Conservation (phyloP, 53 echinoderm and acorn worm species). For the Holothuria leucospilota region DNA sequence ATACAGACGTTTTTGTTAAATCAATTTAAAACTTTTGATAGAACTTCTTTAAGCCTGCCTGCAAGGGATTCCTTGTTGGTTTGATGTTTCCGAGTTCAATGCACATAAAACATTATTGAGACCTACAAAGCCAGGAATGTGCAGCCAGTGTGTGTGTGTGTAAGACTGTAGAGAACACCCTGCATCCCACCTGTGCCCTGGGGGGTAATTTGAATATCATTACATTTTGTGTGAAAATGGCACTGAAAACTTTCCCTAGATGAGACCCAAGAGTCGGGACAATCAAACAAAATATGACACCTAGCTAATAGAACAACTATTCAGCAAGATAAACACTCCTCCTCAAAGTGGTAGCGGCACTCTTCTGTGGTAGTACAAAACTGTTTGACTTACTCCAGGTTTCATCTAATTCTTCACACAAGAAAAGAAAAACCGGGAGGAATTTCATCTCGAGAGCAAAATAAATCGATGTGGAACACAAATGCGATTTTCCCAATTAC, state of each 20-base stretch:
- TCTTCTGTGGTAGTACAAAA: too few species aligned
- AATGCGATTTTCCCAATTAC: too few species aligned
- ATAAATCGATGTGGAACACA: too few species aligned
- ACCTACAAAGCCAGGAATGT: constrained; percentile 8
- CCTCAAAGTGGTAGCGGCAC: too few species aligned
- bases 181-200: constrained; percentile 15
- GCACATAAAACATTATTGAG: constrained; percentile 31
- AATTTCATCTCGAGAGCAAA: too few species aligned
- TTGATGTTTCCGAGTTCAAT: constrained; percentile 28
- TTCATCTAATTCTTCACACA: too few species aligned
- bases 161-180: background rate
- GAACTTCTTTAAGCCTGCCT: constrained; percentile 24
- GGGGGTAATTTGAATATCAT: constrained; percentile 36
- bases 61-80: constrained; percentile 11
- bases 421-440: too few species aligned
- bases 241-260: background rate
- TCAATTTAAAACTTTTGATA: constrained; percentile 36
- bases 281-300: constrained; percentile 42
- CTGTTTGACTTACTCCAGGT: too few species aligned
- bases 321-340: constrained; percentile 28
- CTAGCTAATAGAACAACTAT: constrained; percentile 20
- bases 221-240: constrained; percentile 11
- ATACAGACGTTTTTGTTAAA: constrained; percentile 36
- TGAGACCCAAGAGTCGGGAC: constrained; percentile 1
- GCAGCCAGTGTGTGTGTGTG: background rate